Evolutionary conservation across 2,888 invertebrate genomes (phyloP).

Genomic region (Euphydryas editha): DNA sequence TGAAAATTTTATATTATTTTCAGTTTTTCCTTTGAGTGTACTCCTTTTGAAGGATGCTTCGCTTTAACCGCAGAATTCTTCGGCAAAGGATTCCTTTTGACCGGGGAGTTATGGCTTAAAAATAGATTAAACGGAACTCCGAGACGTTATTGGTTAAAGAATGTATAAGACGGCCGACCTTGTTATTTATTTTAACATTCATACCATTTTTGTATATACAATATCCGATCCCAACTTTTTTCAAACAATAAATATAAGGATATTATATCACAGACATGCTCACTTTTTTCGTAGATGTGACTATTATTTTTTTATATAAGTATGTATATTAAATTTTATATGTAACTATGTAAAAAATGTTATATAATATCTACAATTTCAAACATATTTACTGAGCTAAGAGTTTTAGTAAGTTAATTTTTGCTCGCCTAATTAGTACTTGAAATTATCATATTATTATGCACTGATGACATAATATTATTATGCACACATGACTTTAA

Average conservation of each 20-base stretch:
- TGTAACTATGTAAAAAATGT: no score
- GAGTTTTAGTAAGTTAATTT: no score
- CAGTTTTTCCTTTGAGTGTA: constrained; percentile 48
- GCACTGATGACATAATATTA: no score
- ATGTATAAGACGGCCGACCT: constrained; percentile 14
- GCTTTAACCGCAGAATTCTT: constrained; percentile 40
- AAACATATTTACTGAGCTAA: no score
- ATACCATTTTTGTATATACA: neutral
- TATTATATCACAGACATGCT: no score
- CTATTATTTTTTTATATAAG: no score
- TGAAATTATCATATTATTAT: no score
- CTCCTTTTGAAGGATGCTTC: constrained; percentile 52
- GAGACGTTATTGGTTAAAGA: constrained; percentile 27
- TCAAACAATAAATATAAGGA: neutral
- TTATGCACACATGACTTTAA: no score
- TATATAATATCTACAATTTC: no score
- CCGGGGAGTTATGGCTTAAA: constrained; percentile 53
- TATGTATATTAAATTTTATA: no score
- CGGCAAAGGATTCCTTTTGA: constrained; percentile 53
- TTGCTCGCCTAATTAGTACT: no score
- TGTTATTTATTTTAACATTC: constrained; percentile 9
- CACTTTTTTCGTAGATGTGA: no score
- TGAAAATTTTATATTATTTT: constrained; percentile 54
- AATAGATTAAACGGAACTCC: constrained; percentile 54
- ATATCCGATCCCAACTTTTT: neutral